Evolutionary conservation across 2,888 invertebrate species (phyloP).

Genomic region (Eilema caniola): DNA sequence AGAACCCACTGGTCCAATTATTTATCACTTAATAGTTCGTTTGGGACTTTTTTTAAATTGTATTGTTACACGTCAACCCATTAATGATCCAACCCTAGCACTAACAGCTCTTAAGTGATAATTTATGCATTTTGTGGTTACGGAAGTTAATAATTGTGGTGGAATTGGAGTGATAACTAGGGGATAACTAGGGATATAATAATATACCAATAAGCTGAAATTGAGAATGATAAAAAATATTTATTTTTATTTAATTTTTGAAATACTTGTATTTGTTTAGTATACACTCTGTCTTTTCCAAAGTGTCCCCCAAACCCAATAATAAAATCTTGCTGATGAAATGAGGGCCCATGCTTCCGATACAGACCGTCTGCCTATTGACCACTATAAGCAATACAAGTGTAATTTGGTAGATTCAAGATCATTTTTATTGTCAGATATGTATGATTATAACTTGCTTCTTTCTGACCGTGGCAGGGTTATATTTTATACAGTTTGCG

Average conservation of each 20-base stretch:
- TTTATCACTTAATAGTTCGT: neutral
- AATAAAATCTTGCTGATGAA: no score
- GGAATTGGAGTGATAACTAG: no score
- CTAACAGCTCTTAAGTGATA: neutral
- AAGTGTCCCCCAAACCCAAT: no score
- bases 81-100: neutral
- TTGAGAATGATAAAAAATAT: neutral
- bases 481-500: conserved; percentile 5
- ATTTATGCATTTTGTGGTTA: neutral
- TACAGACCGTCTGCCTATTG: no score
- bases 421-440: neutral
- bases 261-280: no score
- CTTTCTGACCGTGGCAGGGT: neutral
- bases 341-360: no score
- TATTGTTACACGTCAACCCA: conserved; percentile 2
- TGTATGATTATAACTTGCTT: conserved; percentile 2
- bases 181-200: neutral
- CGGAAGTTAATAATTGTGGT: conserved; percentile 1
- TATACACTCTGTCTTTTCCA: no score
- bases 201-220: neutral
- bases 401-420: neutral
- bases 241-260: no score
- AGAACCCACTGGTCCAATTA: neutral
- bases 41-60: neutral
- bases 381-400: no score